Conservation (phyloP, 2,888 invertebrate genomes). For the Pseudoips prasinana region DNA sequence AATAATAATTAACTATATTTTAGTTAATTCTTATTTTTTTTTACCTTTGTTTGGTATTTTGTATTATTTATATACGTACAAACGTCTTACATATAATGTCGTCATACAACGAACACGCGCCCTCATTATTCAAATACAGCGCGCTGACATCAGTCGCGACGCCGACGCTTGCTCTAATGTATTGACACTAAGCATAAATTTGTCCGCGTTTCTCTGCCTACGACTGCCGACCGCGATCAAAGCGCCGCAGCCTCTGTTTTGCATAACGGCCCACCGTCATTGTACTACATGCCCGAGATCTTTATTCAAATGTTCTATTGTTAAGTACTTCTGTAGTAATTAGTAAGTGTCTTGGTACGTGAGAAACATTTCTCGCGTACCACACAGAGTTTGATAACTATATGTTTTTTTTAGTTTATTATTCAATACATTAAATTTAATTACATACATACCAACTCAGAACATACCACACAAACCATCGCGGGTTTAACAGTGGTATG, state of each 20-base stretch:
- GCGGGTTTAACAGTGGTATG: too few relatives aligned
- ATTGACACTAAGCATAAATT: constrained; percentile 65
- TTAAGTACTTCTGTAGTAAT: constrained; percentile 8
- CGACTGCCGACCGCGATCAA: constrained; percentile 44
- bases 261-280: constrained; percentile 52
- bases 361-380: too few relatives aligned
- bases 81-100: too few relatives aligned
- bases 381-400: too few relatives aligned
- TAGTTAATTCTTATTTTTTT: too few relatives aligned
- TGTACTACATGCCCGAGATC: constrained; percentile 37
- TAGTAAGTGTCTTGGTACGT: background rate
- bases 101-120: constrained; percentile 29
- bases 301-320: constrained; percentile 46
- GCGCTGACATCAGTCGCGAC: constrained; percentile 58
- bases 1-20: too few relatives aligned
- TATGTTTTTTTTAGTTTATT: too few relatives aligned
- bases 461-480: too few relatives aligned
- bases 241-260: constrained; percentile 40
- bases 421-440: too few relatives aligned
- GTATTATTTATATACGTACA: too few relatives aligned
- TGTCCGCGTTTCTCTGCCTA: constrained; percentile 37
- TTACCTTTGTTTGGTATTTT: too few relatives aligned
- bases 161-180: constrained; percentile 54
- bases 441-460: too few relatives aligned
- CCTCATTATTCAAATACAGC: constrained; percentile 47